Base-by-base conservation (phyloP, 2,888 invertebrate genomes). In the Maniola hyperantus region DNA sequence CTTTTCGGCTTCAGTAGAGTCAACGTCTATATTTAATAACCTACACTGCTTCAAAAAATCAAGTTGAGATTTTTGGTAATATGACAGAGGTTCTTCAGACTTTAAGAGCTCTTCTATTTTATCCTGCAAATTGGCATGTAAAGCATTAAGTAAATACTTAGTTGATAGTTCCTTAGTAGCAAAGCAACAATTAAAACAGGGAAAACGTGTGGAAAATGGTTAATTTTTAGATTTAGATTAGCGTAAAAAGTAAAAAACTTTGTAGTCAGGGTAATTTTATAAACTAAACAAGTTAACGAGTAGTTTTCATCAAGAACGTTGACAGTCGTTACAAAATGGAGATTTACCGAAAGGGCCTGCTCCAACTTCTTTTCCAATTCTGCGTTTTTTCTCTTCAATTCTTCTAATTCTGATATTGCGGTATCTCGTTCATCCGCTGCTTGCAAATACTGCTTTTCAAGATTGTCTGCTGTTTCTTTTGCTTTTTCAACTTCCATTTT, bases 401-500 rank as follows among this genome's bases (percentile, higher is more conserved):
- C 97, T 80, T 97, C 97, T 74, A 97, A 87, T 80, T 97, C 96
- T 65, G 94, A 93, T 78, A 95, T 94, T 0, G 95, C 94, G 64
- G 94, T 93, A 76, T 97, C 97, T 75, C 97, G 92, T 81, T 96
- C 94, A 79, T 96, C 96, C 11, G 96, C 95, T 0, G 95, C 95
- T 73, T 94, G 93, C 68, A 95, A 94, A 81, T 95, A 97, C 82
- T 96, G 96, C 79, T 95, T 95, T 78, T 97, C 97, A 76, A 97
- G 93, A 79, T 96, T 96, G 79, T 97, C 96, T 0, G 96, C 95
- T 8, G 95, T 95, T 79, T 95, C 96, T 76, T 96, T 95, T 0
- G 97, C 95, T 76, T 95, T 95, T 59, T 95, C 95, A 0, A 95
- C 96, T 84, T 97, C 97, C 76, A 94, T 91, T 83, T 96, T 96